Evolutionary conservation across 1,140 invertebrate species (phyloP).

Genomic region (Drosophila virilis): DNA sequence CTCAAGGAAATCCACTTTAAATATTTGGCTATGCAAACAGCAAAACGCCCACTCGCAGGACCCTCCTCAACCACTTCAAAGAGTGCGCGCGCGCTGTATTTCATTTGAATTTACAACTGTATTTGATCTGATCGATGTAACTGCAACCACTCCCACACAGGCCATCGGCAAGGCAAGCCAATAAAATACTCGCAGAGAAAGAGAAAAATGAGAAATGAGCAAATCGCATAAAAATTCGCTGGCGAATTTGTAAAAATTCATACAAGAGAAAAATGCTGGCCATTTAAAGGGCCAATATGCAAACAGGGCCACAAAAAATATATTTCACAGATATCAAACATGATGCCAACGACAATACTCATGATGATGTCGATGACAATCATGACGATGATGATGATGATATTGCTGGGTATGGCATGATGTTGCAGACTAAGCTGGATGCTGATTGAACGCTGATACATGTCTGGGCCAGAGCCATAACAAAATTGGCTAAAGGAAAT

Average conservation of each 20-base stretch:
- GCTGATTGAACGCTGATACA: slow-evolving; percentile 36
- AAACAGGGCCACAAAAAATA: slow-evolving; percentile 71
- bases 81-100: slow-evolving; percentile 75
- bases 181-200: slow-evolving; percentile 41
- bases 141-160: slow-evolving; percentile 19
- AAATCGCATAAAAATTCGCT: slow-evolving; percentile 77
- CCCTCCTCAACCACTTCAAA: slow-evolving; percentile 36
- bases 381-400: slow-evolving; percentile 11
- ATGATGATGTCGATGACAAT: slow-evolving; percentile 26
- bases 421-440: slow-evolving; percentile 34
- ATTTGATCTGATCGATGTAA: slow-evolving; percentile 69
- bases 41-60: slow-evolving; percentile 7
- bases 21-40: slow-evolving; percentile 73
- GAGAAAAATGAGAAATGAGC: slow-evolving; percentile 39
- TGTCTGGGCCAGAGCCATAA: slow-evolving; percentile 32
- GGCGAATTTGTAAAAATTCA: slow-evolving; percentile 60
- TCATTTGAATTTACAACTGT: slow-evolving; percentile 83
- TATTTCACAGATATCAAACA: slow-evolving; percentile 63
- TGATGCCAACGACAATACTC: slow-evolving; percentile 43
- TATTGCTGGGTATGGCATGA: not conserved
- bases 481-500: slow-evolving; percentile 69
- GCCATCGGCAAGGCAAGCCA: slow-evolving; percentile 25
- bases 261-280: slow-evolving; percentile 39
- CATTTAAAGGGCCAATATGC: slow-evolving; percentile 73
- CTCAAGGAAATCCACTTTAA: slow-evolving; percentile 66